Evolutionary conservation across 2,888 invertebrate species (phyloP).

Genomic region (Tholera decimalis): DNA sequence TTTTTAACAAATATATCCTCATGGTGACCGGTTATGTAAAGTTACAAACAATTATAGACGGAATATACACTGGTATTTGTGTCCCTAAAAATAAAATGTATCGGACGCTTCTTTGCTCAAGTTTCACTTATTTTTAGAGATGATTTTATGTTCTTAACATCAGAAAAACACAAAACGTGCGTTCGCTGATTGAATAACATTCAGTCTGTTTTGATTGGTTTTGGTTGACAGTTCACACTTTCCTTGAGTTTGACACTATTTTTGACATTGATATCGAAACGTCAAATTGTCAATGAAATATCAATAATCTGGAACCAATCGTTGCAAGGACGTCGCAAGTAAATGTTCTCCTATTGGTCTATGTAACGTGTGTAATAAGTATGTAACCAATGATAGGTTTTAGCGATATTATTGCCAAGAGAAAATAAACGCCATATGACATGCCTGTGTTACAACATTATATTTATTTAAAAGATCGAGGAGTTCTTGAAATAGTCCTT

Average conservation of each 20-base stretch:
- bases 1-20: conserved; percentile 85
- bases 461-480: not conserved
- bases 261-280: conserved; percentile 7
- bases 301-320: conserved; percentile 22
- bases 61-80: conserved; percentile 22
- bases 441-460: conserved; percentile 31
- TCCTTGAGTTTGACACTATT: conserved; percentile 17
- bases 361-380: fast-evolving
- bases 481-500: not conserved
- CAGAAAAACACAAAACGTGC: conserved; percentile 36
- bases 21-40: conserved; percentile 81
- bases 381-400: conserved; percentile 15
- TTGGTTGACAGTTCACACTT: conserved; percentile 24
- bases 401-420: conserved; percentile 29
- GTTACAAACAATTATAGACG: conserved; percentile 39
- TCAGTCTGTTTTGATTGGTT: conserved; percentile 36
- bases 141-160: conserved; percentile 23
- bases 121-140: conserved; percentile 34
- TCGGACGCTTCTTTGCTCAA: conserved; percentile 6
- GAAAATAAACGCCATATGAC: conserved; percentile 27
- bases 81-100: not conserved
- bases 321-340: not conserved
- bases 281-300: not conserved
- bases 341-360: conserved; percentile 26
- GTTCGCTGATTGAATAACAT: conserved; percentile 51